Evolutionary conservation across 2,797 vertebrate genomes (phyloP).

Genomic region (Enteromius paludinosus): DNA sequence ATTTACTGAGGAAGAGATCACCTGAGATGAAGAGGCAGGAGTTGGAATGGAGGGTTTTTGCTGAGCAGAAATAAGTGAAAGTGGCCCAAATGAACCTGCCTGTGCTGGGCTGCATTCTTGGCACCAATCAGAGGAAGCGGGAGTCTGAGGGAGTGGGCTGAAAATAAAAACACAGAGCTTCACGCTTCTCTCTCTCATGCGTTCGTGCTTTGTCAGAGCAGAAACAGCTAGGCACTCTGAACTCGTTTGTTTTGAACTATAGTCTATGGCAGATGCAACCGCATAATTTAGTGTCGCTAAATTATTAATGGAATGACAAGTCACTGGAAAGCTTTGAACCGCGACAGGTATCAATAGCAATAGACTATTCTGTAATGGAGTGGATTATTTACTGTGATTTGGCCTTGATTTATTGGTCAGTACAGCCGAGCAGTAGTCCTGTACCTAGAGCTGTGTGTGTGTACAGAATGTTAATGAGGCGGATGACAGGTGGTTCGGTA

Average conservation of each 20-base stretch:
- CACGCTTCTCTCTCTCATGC: constrained; percentile 10
- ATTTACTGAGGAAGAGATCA: constrained; percentile 30
- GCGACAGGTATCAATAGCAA: not conserved
- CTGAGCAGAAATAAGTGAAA: constrained; percentile 50
- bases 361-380: constrained; percentile 12
- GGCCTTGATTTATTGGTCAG: constrained; percentile 31
- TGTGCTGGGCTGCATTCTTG: constrained; percentile 48
- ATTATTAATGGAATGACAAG: constrained; percentile 23
- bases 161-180: constrained; percentile 32
- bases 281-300: not conserved
- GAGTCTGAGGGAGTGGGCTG: constrained; percentile 31
- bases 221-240: constrained; percentile 1
- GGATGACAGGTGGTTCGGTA: constrained; percentile 49
- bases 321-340: not conserved
- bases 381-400: constrained; percentile 17
- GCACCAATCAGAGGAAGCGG: constrained; percentile 45
- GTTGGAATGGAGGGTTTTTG: constrained; percentile 35
- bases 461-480: constrained; percentile 56
- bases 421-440: not conserved
- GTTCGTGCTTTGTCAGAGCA: not conserved
- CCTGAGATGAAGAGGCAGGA: constrained; percentile 21
- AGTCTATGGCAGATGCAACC: not conserved
- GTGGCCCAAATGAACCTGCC: constrained; percentile 39
- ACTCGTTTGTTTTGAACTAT: not conserved
- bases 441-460: constrained; percentile 16